Base-by-base conservation (phyloP, 2,888 invertebrate species). In the Hecatera dysodea region DNA sequence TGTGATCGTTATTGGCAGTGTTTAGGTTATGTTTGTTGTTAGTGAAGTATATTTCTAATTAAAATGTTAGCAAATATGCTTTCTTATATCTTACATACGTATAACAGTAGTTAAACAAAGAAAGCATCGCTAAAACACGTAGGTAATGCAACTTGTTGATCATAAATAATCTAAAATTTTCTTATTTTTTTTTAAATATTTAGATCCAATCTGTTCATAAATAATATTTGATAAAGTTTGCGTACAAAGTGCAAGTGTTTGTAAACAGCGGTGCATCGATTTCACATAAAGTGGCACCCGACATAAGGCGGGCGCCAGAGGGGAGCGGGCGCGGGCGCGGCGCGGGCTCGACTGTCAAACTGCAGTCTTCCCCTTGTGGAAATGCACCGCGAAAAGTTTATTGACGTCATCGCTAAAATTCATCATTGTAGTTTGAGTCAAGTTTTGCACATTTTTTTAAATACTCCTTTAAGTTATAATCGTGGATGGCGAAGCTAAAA, bases 181-280 rank as follows among this genome's bases (percentile, higher is more conserved):
- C 4, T 19, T 33, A 24, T 2, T n/a, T 53, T 53, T 5, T 27
- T 2, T 3, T 33, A 33, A 7, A 39, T 55, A 19, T 50, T 27
- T 44, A 2, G 6, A 12, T 46, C 1, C 0, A 24, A 79, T 57
- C 6, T 67, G 53, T 65, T 50, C 57, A 63, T 57, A 69, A 61
- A 56, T 72, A 63, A 53, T 71, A 70, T 63, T 68, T 52, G 42
- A 29, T 61, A 61, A 68, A 67, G 44, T 67, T 73, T 46, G 67
- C 62, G 72, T 81, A 68, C 75, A 75, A 80, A 90, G 87, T 92
- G 92, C 91, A 92, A 90, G 92, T 95, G 95, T 96, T 96, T 95
- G 95, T 95, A 94, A 96, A 95, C 95, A 95, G 89, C 87, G 89
- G 76, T 92, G 94, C 96, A 96, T 96, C 95, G 95, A 96, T 96